phyloP scores from a whole-genome alignment of 1,140 invertebrate genomes.

The Colletes gigas region DNA sequence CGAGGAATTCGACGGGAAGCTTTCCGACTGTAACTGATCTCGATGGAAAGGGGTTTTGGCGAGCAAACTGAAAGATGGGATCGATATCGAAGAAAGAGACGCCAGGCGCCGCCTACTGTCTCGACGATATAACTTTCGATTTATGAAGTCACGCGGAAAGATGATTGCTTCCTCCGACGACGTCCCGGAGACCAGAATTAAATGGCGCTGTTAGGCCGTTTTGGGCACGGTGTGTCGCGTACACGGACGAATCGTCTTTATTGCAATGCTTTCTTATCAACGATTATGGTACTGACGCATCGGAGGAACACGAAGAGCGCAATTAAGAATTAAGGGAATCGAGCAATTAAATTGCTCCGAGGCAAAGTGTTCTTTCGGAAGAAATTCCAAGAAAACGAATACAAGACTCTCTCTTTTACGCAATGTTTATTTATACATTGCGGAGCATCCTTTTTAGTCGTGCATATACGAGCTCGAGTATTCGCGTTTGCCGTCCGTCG shows the following conservation, averaged over 20 bases:
- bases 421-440: no score
- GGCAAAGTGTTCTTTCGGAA: no score
- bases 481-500: no score
- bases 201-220: conserved; percentile 12
- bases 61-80: conserved; percentile 28
- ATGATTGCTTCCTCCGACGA: conserved; percentile 71
- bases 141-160: conserved; percentile 71
- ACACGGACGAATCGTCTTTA: not conserved
- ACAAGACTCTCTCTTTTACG: no score
- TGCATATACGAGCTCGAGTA: no score
- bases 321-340: no score
- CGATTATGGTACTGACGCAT: not conserved
- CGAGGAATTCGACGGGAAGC: not conserved
- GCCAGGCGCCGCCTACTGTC: conserved; percentile 66
- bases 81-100: conserved; percentile 54
- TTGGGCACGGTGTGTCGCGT: not conserved
- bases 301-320: not conserved
- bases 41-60: conserved; percentile 5
- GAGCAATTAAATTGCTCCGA: no score
- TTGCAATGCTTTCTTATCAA: not conserved
- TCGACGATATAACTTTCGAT: conserved; percentile 66
- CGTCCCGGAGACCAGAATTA: conserved; percentile 24
- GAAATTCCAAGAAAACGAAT: no score
- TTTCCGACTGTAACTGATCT: conserved; percentile 12
- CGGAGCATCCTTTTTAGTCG: no score